Conservation (phyloP, 64 coral and sea anemone genomes). For the Montipora capricornis region DNA sequence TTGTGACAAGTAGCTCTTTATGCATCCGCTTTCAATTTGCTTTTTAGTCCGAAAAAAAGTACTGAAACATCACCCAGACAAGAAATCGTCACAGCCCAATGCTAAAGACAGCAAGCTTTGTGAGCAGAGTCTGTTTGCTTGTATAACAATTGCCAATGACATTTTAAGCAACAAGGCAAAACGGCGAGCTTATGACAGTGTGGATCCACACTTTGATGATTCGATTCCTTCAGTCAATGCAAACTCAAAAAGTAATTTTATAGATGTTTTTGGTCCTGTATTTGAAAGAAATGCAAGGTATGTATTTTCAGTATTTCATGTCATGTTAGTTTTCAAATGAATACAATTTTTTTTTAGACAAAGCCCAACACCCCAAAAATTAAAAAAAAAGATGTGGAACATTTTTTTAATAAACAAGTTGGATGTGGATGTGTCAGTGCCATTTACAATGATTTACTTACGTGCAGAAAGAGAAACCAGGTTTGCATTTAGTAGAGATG, state of each 20-base stretch:
- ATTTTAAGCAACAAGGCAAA: conserved; percentile 78
- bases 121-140: conserved; percentile 86
- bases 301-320: not conserved
- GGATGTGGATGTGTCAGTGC: no score
- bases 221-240: conserved; percentile 74
- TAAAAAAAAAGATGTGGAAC: no score
- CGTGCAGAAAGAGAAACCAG: no score
- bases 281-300: conserved; percentile 97
- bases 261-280: conserved; percentile 84
- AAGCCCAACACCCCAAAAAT: not conserved
- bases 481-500: no score
- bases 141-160: conserved; percentile 93
- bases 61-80: conserved; percentile 95
- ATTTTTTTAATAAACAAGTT: no score
- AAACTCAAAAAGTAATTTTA: conserved; percentile 89
- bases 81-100: conserved; percentile 51
- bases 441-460: no score
- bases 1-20: not conserved
- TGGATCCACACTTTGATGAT: conserved; percentile 92
- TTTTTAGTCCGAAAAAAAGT: conserved; percentile 92
- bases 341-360: not conserved
- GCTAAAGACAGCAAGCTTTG: conserved; percentile 6
- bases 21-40: not conserved
- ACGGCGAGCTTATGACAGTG: conserved; percentile 89
- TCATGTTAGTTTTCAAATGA: not conserved